Evolutionary conservation across 2,113 vertebrate species (phyloP).

Genomic region (Ammospiza nelsoni): DNA sequence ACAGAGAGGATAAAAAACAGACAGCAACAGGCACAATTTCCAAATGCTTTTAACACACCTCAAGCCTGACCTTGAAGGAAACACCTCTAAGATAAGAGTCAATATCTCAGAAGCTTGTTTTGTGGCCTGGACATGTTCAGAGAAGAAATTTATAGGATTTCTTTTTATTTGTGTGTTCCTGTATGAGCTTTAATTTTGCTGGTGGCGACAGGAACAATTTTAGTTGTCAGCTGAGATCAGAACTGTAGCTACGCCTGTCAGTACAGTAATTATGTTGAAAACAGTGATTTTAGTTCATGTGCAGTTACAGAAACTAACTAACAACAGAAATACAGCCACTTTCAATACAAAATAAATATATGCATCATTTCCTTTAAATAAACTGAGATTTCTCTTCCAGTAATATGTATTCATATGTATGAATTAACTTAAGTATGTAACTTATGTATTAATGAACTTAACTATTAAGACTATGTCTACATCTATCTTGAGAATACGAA

Average conservation of each 20-base stretch:
- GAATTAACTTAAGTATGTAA: no score
- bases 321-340: not conserved
- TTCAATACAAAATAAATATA: not conserved
- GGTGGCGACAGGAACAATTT: slow-evolving; percentile 54
- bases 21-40: not conserved
- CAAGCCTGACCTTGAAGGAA: slow-evolving; percentile 49
- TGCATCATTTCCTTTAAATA: not conserved
- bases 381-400: not conserved
- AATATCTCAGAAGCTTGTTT: slow-evolving; percentile 41
- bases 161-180: slow-evolving; percentile 49
- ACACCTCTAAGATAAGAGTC: slow-evolving; percentile 26
- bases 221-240: slow-evolving; percentile 66
- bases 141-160: slow-evolving; percentile 50
- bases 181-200: slow-evolving; percentile 63
- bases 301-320: not conserved
- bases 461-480: not conserved
- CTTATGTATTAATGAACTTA: not conserved
- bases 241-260: slow-evolving; percentile 21
- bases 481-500: not conserved
- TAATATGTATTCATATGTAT: not conserved
- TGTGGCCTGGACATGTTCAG: slow-evolving; percentile 49
- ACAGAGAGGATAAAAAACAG: not conserved
- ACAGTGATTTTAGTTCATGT: slow-evolving; percentile 1
- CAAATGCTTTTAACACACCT: slow-evolving; percentile 17
- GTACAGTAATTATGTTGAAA: slow-evolving; percentile 56